These are phyloP conservation scores for Iphiclides podalirius DNA, from an alignment of 2,888 invertebrate genomes.

Conservation along the genomic window DNA sequence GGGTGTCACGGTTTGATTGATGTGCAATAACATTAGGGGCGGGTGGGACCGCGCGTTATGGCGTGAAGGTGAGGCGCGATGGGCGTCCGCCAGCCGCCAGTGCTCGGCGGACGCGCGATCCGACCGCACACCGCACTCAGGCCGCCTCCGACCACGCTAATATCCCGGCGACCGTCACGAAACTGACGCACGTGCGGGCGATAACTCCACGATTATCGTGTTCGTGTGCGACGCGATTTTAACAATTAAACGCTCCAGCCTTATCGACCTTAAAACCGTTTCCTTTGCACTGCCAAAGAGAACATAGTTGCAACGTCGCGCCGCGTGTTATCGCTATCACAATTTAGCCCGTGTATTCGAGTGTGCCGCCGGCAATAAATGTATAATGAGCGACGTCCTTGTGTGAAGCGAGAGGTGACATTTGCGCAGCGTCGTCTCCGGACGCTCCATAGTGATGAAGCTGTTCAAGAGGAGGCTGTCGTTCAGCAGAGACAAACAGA, in stretches of 20 bases:
- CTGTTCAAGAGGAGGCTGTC: constrained; percentile 76
- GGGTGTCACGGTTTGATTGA: constrained; percentile 36
- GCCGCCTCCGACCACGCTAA: constrained; percentile 29
- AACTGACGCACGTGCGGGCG: constrained; percentile 30
- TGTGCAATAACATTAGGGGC: constrained; percentile 36
- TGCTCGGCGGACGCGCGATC: constrained; percentile 68
- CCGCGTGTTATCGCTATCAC: constrained; percentile 8
- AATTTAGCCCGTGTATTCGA: constrained; percentile 23
- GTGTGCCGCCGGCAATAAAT: constrained; percentile 30
- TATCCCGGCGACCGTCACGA: constrained; percentile 43
- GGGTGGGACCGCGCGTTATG: constrained; percentile 28
- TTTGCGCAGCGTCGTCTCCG: constrained; percentile 41
- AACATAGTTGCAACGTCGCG: constrained; percentile 34
- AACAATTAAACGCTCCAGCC: constrained; percentile 45
- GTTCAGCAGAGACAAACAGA: constrained; percentile 74
- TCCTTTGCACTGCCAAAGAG: constrained; percentile 45
- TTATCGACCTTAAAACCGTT: constrained; percentile 39
- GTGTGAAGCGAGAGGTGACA: constrained; percentile 45
- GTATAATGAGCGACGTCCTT: constrained; percentile 43
- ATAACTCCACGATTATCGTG: constrained; percentile 47
- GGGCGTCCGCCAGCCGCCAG: constrained; percentile 44
- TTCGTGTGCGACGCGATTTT: constrained; percentile 52
- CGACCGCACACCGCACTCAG: constrained; percentile 52
- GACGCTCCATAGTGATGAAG: constrained; percentile 61
- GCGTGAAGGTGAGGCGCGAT: constrained; percentile 37